Conservation (phyloP, 1,140 invertebrate species). For the Halesus radiatus region DNA sequence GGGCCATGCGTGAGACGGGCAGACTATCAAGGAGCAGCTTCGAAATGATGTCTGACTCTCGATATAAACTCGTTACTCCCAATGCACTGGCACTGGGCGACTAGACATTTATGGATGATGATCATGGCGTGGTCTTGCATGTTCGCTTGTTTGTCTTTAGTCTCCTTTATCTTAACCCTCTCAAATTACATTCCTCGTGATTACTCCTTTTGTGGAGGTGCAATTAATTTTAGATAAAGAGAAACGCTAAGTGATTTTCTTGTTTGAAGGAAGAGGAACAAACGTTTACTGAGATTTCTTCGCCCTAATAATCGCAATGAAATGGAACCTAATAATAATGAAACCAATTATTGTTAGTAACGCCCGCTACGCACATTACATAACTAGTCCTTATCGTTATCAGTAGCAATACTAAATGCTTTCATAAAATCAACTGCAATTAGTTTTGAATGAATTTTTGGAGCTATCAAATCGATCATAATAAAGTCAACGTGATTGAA, state of each 20-base stretch:
- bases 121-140: slow-evolving; percentile 13
- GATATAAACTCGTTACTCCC: slow-evolving; percentile 30
- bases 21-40: slow-evolving; percentile 31
- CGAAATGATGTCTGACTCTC: background rate
- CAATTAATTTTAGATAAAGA: slow-evolving; percentile 1
- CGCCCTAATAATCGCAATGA: too few species aligned
- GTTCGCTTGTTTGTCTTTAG: background rate
- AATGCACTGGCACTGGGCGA: background rate
- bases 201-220: too few species aligned
- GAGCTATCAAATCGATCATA: background rate
- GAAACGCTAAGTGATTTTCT: background rate
- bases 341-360: too few species aligned
- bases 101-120: slow-evolving; percentile 7
- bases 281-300: too few species aligned
- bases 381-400: too few species aligned
- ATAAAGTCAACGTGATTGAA: background rate
- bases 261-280: too few species aligned
- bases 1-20: slow-evolving; percentile 4
- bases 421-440: too few species aligned
- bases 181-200: slow-evolving; percentile 6
- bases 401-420: too few species aligned
- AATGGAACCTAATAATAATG: too few species aligned
- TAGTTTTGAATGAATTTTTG: background rate
- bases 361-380: too few species aligned
- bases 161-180: background rate